phyloP scores from a whole-genome alignment of 2,797 vertebrate genomes.

The Leuciscus waleckii region DNA sequence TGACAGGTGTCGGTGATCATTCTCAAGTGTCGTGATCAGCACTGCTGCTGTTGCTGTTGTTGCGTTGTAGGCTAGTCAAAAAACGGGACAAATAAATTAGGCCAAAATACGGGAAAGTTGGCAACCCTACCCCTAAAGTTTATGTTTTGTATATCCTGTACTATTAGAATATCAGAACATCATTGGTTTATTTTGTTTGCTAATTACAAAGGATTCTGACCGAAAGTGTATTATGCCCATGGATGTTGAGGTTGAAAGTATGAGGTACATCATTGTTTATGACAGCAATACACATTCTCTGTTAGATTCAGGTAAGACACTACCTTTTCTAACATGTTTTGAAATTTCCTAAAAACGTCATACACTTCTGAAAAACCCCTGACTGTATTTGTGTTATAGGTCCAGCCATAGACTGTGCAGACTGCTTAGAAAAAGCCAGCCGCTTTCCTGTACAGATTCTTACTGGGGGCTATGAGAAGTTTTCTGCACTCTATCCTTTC shows the following conservation, averaged over 20 bases:
- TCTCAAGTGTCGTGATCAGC: no score
- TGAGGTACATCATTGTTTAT: constrained; percentile 86
- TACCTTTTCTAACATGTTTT: background rate
- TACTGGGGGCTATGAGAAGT: constrained; percentile 83
- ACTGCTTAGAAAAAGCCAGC: constrained; percentile 71
- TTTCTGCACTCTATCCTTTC: constrained; percentile 85
- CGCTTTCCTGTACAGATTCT: constrained; percentile 78
- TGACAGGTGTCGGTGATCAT: no score
- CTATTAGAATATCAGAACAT: background rate
- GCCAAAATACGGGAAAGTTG: no score
- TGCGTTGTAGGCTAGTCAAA: no score
- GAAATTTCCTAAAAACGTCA: background rate
- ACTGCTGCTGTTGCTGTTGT: no score
- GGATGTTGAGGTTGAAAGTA: constrained; percentile 78
- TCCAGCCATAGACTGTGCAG: constrained; percentile 75
- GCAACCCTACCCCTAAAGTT: no score
- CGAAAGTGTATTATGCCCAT: constrained; percentile 75
- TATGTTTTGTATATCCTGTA: background rate
- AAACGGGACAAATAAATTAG: no score
- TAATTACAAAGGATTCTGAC: constrained; percentile 68
- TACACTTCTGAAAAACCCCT: background rate
- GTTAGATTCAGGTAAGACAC: constrained; percentile 62
- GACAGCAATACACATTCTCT: constrained; percentile 75
- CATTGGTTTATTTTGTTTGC: background rate
- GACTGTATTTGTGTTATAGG: constrained; percentile 62